Base-by-base conservation (phyloP, 2,797 vertebrate species). In the Simalia tracyae region DNA sequence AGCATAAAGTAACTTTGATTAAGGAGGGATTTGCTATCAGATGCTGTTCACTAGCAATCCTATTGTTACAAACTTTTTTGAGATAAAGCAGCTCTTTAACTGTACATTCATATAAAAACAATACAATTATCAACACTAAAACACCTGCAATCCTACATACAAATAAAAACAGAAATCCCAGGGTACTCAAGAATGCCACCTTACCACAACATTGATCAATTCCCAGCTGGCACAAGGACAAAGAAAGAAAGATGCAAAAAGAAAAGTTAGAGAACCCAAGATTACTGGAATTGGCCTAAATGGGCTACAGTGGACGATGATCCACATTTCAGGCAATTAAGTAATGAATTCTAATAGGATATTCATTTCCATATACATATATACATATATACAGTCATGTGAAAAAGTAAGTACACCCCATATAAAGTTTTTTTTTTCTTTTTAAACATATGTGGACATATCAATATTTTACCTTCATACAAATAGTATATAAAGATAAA, bases 181-280 rank as follows among this genome's bases (percentile, higher is more conserved):
- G 10, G 90, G 64, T 46, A 93, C 50, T 87, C 61, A 46, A 61
- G 92, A 84, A 92, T 93, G 94, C 85, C 6, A 64, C 92, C 50
- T 92, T 92, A 4, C 5, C 91, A 26, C 61, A 88, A 95, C 89
- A 90, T 3, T 0, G n/a, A 76, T n/a, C 14, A 7, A 60, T 94
- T 91, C 68, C 86, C 90, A 90, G 87, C 72, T 92, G 91, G 91
- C 85, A 92, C 59, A 92, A 92, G 90, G 85, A 90, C 87, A 86
- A 89, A 90, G 68, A 54, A 88, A 64, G 46, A 59, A 89, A 90
- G 90, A 93, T 90, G 89, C 89, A 89, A 88, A 94, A 46, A 92
- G 63, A 94, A 94, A 92, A 90, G 66, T 90, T 84, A 94, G 86
- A 90, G 87, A 89, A 93, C 92, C 68, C 68, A 88, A 88, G 60